Conservation (phyloP, 2,888 invertebrate genomes). For the Rhabditoides inermis region DNA sequence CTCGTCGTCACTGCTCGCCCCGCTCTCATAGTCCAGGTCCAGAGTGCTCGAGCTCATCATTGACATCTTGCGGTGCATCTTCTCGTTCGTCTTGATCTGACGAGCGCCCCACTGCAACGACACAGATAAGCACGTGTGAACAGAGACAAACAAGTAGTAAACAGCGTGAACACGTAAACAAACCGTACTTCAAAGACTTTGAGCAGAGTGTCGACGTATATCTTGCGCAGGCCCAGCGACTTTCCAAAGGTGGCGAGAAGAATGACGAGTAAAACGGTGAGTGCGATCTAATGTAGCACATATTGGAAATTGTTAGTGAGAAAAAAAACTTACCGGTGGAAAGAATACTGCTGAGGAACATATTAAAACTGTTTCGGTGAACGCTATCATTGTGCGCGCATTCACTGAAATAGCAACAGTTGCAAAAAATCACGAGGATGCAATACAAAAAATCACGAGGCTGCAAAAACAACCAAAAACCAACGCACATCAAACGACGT, state of each 20-base stretch:
- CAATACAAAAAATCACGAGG: no score
- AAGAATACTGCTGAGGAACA: slow-evolving; percentile 25
- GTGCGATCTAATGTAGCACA: no score
- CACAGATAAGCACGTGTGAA: no score
- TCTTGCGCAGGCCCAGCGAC: slow-evolving; percentile 77
- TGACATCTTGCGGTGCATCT: slow-evolving; percentile 20
- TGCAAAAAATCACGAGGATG: background rate
- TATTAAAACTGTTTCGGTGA: slow-evolving; percentile 27
- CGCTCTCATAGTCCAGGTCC: no score
- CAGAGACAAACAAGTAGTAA: no score
- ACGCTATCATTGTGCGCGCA: slow-evolving; percentile 11
- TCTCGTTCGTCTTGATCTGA: slow-evolving; percentile 38
- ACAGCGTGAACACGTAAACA: no score
- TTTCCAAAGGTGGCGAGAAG: slow-evolving; percentile 79
- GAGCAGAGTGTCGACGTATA: slow-evolving; percentile 77
- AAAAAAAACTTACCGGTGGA: slow-evolving; percentile 53
- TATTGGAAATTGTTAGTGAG: background rate
- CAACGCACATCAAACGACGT: no score
- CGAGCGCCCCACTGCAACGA: slow-evolving; percentile 47
- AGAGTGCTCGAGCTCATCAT: slow-evolving; percentile 6
- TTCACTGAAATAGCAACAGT: background rate
- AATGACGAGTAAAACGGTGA: slow-evolving; percentile 63
- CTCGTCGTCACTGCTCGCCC: no score
- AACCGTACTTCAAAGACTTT: slow-evolving; percentile 81
- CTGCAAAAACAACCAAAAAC: no score